phyloP scores from a whole-genome alignment of 2,888 invertebrate genomes.

The Tenthredo notha region DNA sequence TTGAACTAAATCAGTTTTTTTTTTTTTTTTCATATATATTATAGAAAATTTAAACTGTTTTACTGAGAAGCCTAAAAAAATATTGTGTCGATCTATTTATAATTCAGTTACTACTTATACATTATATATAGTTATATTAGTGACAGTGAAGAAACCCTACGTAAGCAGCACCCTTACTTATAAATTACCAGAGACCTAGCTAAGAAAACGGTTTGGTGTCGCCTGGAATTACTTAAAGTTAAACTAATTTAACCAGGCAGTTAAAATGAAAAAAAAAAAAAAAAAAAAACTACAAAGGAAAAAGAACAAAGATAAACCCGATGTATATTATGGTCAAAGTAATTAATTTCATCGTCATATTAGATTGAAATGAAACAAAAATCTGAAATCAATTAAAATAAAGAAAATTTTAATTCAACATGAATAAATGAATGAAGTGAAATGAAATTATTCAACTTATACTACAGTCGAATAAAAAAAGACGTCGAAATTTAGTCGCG shows the following conservation, averaged over 20 bases:
- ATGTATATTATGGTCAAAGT: not conserved
- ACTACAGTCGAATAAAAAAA: too few species aligned
- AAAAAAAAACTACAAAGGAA: not conserved
- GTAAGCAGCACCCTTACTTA: not conserved
- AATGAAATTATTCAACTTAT: not conserved
- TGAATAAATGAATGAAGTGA: not conserved
- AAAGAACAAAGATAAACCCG: not conserved
- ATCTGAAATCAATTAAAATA: not conserved
- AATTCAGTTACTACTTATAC: conserved; percentile 3
- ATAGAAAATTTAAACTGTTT: not conserved
- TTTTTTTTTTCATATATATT: too few species aligned
- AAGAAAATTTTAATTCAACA: not conserved
- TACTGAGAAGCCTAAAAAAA: not conserved
- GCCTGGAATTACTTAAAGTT: not conserved
- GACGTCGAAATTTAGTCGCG: not conserved
- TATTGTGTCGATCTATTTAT: not conserved
- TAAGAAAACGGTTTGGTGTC: not conserved
- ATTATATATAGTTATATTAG: not conserved
- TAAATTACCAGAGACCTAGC: not conserved
- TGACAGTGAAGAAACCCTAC: not conserved
- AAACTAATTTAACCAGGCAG: not conserved
- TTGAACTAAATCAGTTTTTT: too few species aligned
- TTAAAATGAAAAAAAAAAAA: not conserved
- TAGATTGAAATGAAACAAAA: not conserved
- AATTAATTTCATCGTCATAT: not conserved